Base-by-base conservation (phyloP, 2,888 invertebrate genomes). In the Drosophila subquinaria region DNA sequence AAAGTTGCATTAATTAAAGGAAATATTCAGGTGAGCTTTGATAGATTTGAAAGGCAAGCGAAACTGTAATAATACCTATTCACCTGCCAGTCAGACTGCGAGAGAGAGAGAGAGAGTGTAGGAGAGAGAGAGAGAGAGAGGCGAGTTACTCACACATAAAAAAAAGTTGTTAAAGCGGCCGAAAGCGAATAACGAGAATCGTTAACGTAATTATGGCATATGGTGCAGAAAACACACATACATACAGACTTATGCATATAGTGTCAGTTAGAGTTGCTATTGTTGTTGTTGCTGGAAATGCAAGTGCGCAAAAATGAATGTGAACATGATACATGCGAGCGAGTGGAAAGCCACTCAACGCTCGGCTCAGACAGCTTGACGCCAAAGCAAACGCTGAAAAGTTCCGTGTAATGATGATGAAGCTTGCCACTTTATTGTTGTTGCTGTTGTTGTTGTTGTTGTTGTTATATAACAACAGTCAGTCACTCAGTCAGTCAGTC, bases 341-440 rank as follows among this genome's bases (percentile, higher is more conserved):
- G 81, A 73, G 78, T 67, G 81, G 69, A 85, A 83, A 85, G 79
- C 81, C 79, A 74, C 76, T 79, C 76, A 72, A 57, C 65, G 60
- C 27, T 69, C 66, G 76, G 48, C 79, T 77, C 85, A 83, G 79
- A 89, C 90, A 82, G 86, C 86, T 86, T 86, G 86, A 86, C 86
- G 88, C 83, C 85, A 76, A 87, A 67, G 71, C 60, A 65, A 73
- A 81, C 52, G 79, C 67, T 68, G 51, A 76, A 79, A 88, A 88
- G 79, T 81, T 74, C 73, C 82, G 73, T 69, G 73, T 81, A 85
- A 79, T 62, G 76, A 72, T 76, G 78, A 76, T 71, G 74, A 69
- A 67, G 79, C 76, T 77, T 27, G 63, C 68, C 47, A 77, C 61
- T 40, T 66, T 62, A 23, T 56, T 55, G 55, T 45, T 42, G 36